Evolutionary conservation across 2,113 vertebrate species (phyloP), one percentile per base, ranked within the genome.

Genomic region (Pyrgilauda ruficollis): DNA sequence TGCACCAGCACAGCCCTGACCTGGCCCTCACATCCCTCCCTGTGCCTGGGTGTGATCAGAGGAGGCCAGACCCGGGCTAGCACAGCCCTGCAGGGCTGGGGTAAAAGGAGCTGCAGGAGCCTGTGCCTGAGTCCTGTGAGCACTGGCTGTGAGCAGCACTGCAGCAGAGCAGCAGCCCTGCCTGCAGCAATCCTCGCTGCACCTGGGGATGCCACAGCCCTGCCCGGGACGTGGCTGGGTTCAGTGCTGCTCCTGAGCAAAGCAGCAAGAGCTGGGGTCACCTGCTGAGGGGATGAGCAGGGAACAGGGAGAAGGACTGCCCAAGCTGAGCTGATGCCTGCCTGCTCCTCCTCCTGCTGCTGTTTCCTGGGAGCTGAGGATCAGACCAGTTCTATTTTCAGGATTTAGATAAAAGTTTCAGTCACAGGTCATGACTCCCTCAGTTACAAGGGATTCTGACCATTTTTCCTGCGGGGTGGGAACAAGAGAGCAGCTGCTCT

Each of bases 321-420:
- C 0, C 2, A 5, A 59, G 61, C 68, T 55, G 68, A 64, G 62
- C n/a, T 21, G 15, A 9, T 53, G 62, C 74, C 84, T 89, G 66
- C 44, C 58, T 66, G 55, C 82, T 66, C 49, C 69, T 68, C 31
- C 43, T 56, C 2, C 59, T 85, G 21, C 74, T 85, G 46, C 56
- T 70, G 12, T n/a, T 95, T 58, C 75, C 75, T 67, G 27, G 41
- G 78, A 80, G 50, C 0, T 77, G 58, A 88, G 84, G 46, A 66
- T 87, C 87, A 68, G 23, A 59, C 15, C 59, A 41, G n/a, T 79
- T 90, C 86, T 91, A 77, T 89, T 96, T 96, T 90, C 63, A 44
- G 84, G 77, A 64, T 91, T 62, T 23, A 72, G 73, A 82, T 63
- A 91, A 92, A 84, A 93, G 63, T 88, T 77, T 62, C 82, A 41